Evolutionary conservation across 2,797 vertebrate species (phyloP).

Genomic region (Hippopotamyrus pictus): DNA sequence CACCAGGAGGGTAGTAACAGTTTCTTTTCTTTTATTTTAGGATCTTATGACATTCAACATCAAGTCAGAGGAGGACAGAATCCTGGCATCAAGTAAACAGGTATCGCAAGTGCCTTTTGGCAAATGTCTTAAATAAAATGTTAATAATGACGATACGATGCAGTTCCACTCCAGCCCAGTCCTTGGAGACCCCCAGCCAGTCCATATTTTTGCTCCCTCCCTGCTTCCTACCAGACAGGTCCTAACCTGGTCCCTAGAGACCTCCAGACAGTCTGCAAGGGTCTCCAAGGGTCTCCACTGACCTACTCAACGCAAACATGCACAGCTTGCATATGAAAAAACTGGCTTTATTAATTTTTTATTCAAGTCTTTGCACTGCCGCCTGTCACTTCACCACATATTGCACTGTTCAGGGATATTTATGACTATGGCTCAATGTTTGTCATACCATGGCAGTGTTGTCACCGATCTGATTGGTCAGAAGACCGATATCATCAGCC

Average conservation of each 20-base stretch:
- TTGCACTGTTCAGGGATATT: not conserved
- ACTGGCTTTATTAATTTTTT: not conserved
- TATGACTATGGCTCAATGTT: not conserved
- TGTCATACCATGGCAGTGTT: not conserved
- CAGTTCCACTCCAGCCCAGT: not conserved
- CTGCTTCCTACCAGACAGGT: not conserved
- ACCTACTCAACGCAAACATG: not conserved
- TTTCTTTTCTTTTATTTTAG: constrained; percentile 50
- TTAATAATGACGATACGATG: not conserved
- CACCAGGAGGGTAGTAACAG: not conserved
- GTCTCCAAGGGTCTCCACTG: not conserved
- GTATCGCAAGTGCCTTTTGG: constrained; percentile 49
- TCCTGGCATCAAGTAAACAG: constrained; percentile 76
- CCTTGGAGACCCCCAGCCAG: not conserved
- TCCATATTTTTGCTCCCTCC: not conserved
- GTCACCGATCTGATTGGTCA: not conserved
- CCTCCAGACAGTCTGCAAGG: not conserved
- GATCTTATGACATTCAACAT: constrained; percentile 80
- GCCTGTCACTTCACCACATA: not conserved
- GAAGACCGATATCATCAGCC: not conserved
- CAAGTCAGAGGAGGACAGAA: constrained; percentile 71
- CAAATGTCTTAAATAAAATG: not conserved
- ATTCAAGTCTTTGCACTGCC: not conserved
- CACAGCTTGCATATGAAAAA: not conserved
- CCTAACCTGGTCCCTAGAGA: not conserved